Percentiles rank a stretch among this genome's conserved stretches.
Conservation (phyloP, 1,140 invertebrate genomes). For the Sycophila sp. region DNA sequence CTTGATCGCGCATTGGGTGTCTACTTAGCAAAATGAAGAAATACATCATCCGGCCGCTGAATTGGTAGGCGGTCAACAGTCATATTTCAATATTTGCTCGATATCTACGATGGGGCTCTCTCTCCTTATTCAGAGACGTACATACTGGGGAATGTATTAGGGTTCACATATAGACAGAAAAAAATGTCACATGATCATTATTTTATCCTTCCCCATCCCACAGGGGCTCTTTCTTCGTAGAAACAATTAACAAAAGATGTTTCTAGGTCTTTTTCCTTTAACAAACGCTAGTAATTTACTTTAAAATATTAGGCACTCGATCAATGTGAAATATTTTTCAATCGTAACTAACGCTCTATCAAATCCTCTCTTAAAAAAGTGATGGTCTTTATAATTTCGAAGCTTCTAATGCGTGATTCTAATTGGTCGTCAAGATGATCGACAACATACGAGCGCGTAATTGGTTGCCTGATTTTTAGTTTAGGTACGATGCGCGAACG, state of each 20-base stretch:
- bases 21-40: constrained; percentile 34
- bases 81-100: constrained; percentile 33
- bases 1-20: not conserved
- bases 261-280: constrained; percentile 2
- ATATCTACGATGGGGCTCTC: not conserved
- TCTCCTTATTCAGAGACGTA: constrained; percentile 19
- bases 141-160: constrained; percentile 17
- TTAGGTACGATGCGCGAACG: too few relatives aligned
- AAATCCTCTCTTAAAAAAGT: too few relatives aligned
- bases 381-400: too few relatives aligned
- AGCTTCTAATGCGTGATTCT: too few relatives aligned
- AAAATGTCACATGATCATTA: constrained; percentile 18
- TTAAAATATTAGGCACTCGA: too few relatives aligned
- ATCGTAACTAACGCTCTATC: too few relatives aligned
- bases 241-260: constrained; percentile 8
- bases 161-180: not conserved
- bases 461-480: too few relatives aligned
- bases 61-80: not conserved
- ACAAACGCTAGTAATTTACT: too few relatives aligned
- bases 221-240: constrained; percentile 18
- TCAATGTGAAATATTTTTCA: too few relatives aligned
- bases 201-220: constrained; percentile 24
- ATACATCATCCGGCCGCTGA: constrained; percentile 12
- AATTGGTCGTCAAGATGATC: too few relatives aligned
- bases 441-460: too few relatives aligned